Base-by-base conservation (phyloP, 2,888 invertebrate genomes). In the Subacronicta megacephala region DNA sequence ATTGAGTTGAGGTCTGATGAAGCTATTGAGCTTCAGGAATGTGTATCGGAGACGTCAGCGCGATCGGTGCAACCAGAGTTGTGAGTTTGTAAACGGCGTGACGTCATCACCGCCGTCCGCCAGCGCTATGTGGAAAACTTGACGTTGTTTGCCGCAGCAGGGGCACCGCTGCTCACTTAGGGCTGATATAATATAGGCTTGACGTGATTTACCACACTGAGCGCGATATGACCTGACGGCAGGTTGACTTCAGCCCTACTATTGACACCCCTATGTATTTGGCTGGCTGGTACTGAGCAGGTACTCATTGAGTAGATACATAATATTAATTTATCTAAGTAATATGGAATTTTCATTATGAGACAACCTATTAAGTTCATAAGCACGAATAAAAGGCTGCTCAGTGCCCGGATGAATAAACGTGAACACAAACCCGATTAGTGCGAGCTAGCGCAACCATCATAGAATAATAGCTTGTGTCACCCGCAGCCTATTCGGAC, bases 161-260 rank as follows among this genome's bases (percentile, higher is more conserved):
- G 10, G 26, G 10, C 16, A 3, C 17, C 33, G 35, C 13, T 66
- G 53, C 72, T 72, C 62, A 70, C 55, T 71, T 66, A 71, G 72
- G 72, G 56, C 51, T 20, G 61, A 31, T 23, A 20, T 51, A n/a
- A 17, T 60, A 51, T 55, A 31, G 52, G 23, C 38, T 45, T 36
- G 38, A 17, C 23, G 41, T 38, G 38, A 58, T 53, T 58, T 40
- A 52, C 54, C 20, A 38, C 57, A 33, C 33, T 18, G 18, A 37
- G 26, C 16, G 7, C 31, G 42, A 10, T 12, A 26, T 36, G n/a
- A n/a, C n/a, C n/a, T 16, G 38, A 15, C 7, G 29, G 26, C 26
- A 10, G 26, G 26, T 26, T 10, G 0, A 0, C 10, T 2, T 26
- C 26, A 10, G 10, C 29, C 10, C 1, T 0, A 3, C 29, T n/a